Conservation (phyloP, 2,888 invertebrate species). For the Drosophila parthenogenetica region DNA sequence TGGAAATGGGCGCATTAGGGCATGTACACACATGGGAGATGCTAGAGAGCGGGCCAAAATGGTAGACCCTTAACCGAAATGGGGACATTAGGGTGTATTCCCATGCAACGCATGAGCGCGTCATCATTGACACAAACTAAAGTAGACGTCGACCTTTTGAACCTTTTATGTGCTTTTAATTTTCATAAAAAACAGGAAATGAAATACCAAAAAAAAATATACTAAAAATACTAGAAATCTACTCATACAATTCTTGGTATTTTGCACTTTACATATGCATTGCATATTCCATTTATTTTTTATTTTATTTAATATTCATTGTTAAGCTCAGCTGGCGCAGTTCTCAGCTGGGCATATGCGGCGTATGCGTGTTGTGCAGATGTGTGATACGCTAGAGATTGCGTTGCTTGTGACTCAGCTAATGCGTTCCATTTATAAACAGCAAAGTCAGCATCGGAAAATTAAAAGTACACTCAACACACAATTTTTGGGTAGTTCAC, state of each 20-base stretch:
- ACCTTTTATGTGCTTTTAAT: slow-evolving; percentile 71
- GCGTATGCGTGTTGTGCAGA: slow-evolving; percentile 63
- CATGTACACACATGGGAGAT: slow-evolving; percentile 45
- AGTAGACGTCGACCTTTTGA: slow-evolving; percentile 44
- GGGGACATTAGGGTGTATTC: background rate
- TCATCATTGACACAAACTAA: slow-evolving; percentile 38
- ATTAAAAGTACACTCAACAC: slow-evolving; percentile 20
- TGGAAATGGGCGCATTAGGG: slow-evolving; percentile 76
- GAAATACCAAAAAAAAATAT: slow-evolving; percentile 7
- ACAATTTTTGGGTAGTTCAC: slow-evolving; percentile 11
- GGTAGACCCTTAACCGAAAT: slow-evolving; percentile 15
- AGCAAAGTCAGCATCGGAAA: slow-evolving; percentile 28
- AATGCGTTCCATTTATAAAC: slow-evolving; percentile 36
- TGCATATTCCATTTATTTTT: slow-evolving; percentile 29
- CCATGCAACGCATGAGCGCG: slow-evolving; percentile 43
- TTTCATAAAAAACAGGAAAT: slow-evolving; percentile 33
- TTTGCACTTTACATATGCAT: slow-evolving; percentile 46
- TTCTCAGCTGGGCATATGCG: slow-evolving; percentile 28
- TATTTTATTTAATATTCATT: no score
- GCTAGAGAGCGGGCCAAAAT: background rate
- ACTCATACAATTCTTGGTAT: background rate
- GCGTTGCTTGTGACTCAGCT: slow-evolving; percentile 27
- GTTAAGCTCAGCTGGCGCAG: slow-evolving; percentile 31
- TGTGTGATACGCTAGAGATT: slow-evolving; percentile 9
- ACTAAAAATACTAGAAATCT: background rate